Conservation (phyloP, 2,888 invertebrate genomes). For the Ennomos fuscantarius region DNA sequence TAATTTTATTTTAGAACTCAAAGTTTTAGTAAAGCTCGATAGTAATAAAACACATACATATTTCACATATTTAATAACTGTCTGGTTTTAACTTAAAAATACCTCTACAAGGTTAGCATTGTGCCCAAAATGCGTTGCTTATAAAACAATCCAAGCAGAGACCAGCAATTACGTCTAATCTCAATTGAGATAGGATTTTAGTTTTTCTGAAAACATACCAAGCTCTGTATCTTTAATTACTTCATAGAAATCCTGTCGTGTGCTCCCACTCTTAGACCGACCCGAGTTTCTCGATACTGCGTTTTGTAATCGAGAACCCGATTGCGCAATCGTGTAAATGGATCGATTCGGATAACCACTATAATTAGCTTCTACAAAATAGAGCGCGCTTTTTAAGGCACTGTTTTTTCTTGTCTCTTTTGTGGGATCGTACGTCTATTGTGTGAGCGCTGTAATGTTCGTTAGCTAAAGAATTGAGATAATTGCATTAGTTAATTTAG, state of each 20-base stretch:
- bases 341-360: conserved; percentile 75
- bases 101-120: no score
- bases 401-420: conserved; percentile 57
- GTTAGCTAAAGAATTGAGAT: conserved; percentile 14
- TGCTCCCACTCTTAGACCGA: conserved; percentile 4
- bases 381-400: conserved; percentile 62
- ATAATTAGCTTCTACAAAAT: conserved; percentile 73
- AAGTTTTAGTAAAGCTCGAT: no score
- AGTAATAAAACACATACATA: no score
- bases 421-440: conserved; percentile 49
- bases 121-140: no score
- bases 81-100: no score
- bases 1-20: no score
- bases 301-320: conserved; percentile 71
- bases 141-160: no score
- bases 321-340: conserved; percentile 76
- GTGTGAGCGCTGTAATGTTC: conserved; percentile 42
- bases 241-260: background rate
- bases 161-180: no score
- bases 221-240: no score
- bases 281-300: conserved; percentile 60
- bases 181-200: no score
- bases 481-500: conserved; percentile 3
- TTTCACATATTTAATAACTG: no score
- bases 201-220: no score